phyloP scores from a whole-genome alignment of 2,797 vertebrate genomes.

The Cephalopachus bancanus region DNA sequence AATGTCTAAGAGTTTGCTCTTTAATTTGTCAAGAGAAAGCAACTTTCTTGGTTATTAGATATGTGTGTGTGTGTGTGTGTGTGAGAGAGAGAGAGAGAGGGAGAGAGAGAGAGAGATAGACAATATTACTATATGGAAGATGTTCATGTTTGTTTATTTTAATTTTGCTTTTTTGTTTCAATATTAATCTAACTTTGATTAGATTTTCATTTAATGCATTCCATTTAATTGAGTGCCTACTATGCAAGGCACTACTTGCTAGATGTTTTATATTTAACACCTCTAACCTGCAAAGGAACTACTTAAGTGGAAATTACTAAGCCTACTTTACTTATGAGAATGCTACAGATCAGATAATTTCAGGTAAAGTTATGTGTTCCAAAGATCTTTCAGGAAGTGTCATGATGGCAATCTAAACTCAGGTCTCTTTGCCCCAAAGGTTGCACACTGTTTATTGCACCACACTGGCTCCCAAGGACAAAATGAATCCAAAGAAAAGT shows the following conservation, averaged over 20 bases:
- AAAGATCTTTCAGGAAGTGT: background rate
- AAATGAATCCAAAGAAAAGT: background rate
- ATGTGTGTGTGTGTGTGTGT: background rate
- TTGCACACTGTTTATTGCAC: background rate
- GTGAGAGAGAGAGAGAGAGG: no score
- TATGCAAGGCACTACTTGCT: background rate
- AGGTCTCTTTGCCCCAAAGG: background rate
- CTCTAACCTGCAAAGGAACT: background rate
- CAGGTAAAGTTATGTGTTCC: background rate
- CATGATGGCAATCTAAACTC: background rate
- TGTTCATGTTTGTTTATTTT: slow-evolving; percentile 8
- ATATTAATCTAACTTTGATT: background rate
- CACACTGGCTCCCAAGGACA: background rate
- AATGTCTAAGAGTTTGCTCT: background rate
- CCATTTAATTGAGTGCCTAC: slow-evolving; percentile 32
- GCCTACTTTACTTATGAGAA: background rate
- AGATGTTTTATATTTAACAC: background rate
- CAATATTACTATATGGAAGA: background rate
- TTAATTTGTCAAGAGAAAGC: slow-evolving; percentile 18
- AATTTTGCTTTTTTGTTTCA: slow-evolving; percentile 24
- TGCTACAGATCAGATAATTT: background rate
- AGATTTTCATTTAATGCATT: background rate
- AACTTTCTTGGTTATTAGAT: background rate
- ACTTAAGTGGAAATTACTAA: background rate
- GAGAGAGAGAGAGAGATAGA: background rate